Conservation (phyloP, 2,888 invertebrate genomes). For the Brachypterus glaber region DNA sequence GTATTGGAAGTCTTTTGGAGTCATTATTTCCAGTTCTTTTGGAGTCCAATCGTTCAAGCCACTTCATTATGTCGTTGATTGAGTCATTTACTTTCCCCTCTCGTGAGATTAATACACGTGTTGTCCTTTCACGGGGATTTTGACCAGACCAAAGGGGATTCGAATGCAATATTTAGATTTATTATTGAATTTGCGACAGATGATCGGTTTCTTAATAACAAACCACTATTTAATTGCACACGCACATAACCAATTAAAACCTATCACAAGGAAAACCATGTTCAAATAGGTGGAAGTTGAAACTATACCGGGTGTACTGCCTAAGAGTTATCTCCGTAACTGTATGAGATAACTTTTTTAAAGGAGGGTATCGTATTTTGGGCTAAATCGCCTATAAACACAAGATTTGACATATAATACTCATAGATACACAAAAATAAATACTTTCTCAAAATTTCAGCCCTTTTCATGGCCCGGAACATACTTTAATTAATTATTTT, state of each 20-base stretch:
- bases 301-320: too few relatives aligned
- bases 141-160: conserved; percentile 20
- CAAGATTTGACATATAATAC: too few relatives aligned
- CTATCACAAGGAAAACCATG: neutral
- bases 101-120: conserved; percentile 40
- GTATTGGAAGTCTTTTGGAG: conserved; percentile 27
- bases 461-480: too few relatives aligned
- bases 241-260: conserved; percentile 1
- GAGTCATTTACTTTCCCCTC: conserved; percentile 39
- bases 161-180: conserved; percentile 27
- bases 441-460: too few relatives aligned
- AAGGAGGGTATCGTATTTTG: too few relatives aligned
- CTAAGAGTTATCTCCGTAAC: too few relatives aligned
- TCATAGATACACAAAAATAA: too few relatives aligned
- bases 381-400: too few relatives aligned
- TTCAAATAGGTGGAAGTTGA: too few relatives aligned
- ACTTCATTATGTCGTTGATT: conserved; percentile 40
- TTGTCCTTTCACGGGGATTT: conserved; percentile 17
- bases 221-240: neutral
- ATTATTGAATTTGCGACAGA: conserved; percentile 17
- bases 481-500: too few relatives aligned
- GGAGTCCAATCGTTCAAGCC: conserved; percentile 33
- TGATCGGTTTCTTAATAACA: conserved; percentile 4
- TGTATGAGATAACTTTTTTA: too few relatives aligned
- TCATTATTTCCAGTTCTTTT: conserved; percentile 29